Conservation (phyloP, 64 coral and sea anemone species). For the Montipora efflorescens region DNA sequence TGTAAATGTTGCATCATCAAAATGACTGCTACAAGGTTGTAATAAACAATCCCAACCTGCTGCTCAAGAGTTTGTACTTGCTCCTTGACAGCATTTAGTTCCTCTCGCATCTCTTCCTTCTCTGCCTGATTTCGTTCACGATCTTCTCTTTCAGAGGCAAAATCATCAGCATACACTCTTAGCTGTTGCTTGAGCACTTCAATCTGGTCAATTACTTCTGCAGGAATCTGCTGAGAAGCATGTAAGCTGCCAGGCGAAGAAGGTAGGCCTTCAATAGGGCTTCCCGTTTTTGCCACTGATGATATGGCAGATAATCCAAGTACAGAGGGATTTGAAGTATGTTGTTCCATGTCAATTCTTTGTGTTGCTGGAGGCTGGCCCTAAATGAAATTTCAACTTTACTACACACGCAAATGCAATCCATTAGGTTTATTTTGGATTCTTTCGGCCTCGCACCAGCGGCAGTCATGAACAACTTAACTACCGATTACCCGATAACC, state of each 20-base stretch:
- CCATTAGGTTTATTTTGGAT: too few species aligned
- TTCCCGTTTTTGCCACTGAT: background rate
- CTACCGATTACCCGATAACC: too few species aligned
- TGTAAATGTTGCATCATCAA: background rate
- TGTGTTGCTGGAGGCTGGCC: background rate
- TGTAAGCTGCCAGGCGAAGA: background rate
- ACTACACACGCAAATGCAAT: too few species aligned
- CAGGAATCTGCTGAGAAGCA: constrained; percentile 7
- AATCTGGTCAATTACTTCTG: constrained; percentile 81
- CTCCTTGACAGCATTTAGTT: constrained; percentile 72
- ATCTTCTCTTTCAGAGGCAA: constrained; percentile 79
- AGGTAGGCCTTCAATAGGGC: background rate
- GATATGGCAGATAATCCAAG: background rate
- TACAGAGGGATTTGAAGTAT: background rate
- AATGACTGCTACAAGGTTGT: background rate
- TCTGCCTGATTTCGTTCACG: constrained; percentile 91
- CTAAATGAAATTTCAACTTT: too few species aligned
- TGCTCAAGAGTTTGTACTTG: constrained; percentile 68
- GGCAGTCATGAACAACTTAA: too few species aligned
- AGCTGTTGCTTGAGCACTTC: constrained; percentile 95
- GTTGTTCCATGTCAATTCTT: background rate
- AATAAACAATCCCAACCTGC: constrained; percentile 59
- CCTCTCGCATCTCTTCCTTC: constrained; percentile 76
- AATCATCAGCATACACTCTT: constrained; percentile 93
- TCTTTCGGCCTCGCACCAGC: too few species aligned